Conservation (phyloP, 1,140 invertebrate species). For the Chlorops oryzae region DNA sequence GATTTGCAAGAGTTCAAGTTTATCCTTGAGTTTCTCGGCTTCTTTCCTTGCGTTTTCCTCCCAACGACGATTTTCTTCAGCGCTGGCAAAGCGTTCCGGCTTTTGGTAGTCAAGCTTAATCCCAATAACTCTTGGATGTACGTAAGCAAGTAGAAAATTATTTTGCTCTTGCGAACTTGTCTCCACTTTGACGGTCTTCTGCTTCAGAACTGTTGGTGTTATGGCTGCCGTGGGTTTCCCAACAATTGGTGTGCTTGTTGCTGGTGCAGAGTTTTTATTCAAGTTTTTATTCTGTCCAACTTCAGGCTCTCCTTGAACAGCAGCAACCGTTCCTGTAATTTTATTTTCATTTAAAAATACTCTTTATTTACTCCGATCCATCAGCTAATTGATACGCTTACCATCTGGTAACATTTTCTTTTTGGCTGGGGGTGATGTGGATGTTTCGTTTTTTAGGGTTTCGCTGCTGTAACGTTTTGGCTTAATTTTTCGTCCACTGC, state of each 20-base stretch:
- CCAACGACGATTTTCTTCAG: conserved; percentile 55
- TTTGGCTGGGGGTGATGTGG: conserved; percentile 9
- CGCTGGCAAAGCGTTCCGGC: conserved; percentile 48
- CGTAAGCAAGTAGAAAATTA: conserved; percentile 52
- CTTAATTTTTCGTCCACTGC: conserved; percentile 70
- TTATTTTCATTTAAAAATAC: too few relatives aligned
- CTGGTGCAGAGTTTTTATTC: too few relatives aligned
- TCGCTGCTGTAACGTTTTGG: conserved; percentile 54
- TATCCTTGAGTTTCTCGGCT: conserved; percentile 46
- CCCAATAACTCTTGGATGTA: conserved; percentile 55
- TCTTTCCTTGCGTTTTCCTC: conserved; percentile 54
- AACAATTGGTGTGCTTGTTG: too few relatives aligned
- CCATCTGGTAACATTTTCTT: conserved; percentile 15
- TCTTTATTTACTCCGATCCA: too few relatives aligned
- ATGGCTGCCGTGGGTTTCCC: conserved; percentile 39
- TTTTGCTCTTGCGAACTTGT: conserved; percentile 14
- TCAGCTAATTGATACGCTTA: too few relatives aligned
- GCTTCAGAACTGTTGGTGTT: conserved; percentile 17
- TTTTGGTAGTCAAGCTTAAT: conserved; percentile 54
- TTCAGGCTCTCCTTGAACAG: too few relatives aligned
- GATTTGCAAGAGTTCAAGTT: conserved; percentile 55
- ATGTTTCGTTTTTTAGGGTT: too few relatives aligned
- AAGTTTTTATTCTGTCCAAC: too few relatives aligned
- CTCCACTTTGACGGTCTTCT: conserved; percentile 2
- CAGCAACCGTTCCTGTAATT: neutral